A percentile compares a stretch with the other conserved stretches of the same genome.
phyloP scores from a whole-genome alignment of 2,888 invertebrate genomes.

The Eupithecia dodoneata region DNA sequence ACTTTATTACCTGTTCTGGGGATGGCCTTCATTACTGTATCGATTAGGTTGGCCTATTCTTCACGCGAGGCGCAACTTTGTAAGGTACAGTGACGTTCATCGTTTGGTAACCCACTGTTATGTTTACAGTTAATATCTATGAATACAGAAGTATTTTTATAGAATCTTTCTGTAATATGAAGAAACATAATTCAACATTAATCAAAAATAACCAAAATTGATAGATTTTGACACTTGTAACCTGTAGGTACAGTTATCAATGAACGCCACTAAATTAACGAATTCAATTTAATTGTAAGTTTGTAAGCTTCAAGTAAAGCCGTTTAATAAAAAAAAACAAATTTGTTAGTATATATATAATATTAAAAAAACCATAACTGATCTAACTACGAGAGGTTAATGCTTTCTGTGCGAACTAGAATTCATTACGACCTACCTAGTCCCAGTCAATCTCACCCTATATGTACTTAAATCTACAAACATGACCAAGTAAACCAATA shows the following conservation, averaged over 20 bases:
- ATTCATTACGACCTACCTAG: not conserved
- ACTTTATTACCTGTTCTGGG: conserved; percentile 67
- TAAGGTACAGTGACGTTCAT: not conserved
- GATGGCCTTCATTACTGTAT: conserved; percentile 41
- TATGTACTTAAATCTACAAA: not conserved
- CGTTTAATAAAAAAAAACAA: too few species aligned
- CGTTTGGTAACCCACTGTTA: not conserved
- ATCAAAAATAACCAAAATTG: not conserved
- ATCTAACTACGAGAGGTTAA: too few species aligned
- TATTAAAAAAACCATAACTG: too few species aligned
- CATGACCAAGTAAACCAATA: not conserved
- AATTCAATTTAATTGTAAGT: not conserved
- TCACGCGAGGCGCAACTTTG: not conserved
- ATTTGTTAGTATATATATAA: too few species aligned
- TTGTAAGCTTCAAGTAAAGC: too few species aligned
- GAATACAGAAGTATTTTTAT: not conserved
- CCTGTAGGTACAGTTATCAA: not conserved
- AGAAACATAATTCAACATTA: not conserved
- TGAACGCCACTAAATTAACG: not conserved
- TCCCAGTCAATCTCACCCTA: not conserved
- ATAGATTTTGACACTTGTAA: not conserved
- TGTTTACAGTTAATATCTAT: not conserved
- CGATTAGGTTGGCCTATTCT: not conserved
- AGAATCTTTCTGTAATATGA: not conserved
- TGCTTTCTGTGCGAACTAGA: too few species aligned